A percentile compares a stretch with the other conserved stretches of the same genome.
Conservation (phyloP, 2,888 invertebrate species). For the Bedellia somnulentella region DNA sequence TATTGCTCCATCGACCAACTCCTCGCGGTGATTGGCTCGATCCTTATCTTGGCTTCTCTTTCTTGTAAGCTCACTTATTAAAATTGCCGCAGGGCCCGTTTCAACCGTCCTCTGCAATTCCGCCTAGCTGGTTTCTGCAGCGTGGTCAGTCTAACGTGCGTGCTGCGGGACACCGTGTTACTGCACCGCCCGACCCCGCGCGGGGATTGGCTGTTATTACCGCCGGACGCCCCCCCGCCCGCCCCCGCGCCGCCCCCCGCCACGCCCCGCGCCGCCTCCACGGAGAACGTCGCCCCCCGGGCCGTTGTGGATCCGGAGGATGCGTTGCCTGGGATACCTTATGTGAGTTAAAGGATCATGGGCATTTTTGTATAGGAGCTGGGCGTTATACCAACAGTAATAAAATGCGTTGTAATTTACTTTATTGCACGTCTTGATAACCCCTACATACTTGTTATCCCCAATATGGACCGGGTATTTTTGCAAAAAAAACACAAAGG, state of each 20-base stretch:
- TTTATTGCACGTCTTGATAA: no score
- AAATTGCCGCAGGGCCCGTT: slow-evolving; percentile 27
- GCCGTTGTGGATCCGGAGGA: slow-evolving; percentile 22
- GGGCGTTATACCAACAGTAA: no score
- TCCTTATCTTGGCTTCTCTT: neutral
- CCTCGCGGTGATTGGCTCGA: no score
- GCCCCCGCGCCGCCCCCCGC: slow-evolving; percentile 4
- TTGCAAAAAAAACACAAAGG: no score
- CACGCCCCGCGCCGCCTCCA: slow-evolving; percentile 5
- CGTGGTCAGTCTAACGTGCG: slow-evolving; percentile 24
- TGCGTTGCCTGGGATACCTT: slow-evolving; percentile 24
- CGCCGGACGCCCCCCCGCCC: slow-evolving; percentile 7
- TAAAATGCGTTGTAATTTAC: no score
- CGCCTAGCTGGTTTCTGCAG: slow-evolving; percentile 27
- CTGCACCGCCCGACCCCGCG: slow-evolving; percentile 14
- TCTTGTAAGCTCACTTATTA: neutral
- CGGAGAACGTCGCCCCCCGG: slow-evolving; percentile 7
- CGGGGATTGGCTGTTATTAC: slow-evolving; percentile 8
- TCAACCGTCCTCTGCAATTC: slow-evolving; percentile 29
- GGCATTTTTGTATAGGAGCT: no score
- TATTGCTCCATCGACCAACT: no score
- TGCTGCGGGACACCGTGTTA: slow-evolving; percentile 16
- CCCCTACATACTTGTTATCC: no score
- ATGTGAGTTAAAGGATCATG: no score
- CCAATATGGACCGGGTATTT: no score